Conservation (phyloP, 2,888 invertebrate species). For the Hybos culiciformis region DNA sequence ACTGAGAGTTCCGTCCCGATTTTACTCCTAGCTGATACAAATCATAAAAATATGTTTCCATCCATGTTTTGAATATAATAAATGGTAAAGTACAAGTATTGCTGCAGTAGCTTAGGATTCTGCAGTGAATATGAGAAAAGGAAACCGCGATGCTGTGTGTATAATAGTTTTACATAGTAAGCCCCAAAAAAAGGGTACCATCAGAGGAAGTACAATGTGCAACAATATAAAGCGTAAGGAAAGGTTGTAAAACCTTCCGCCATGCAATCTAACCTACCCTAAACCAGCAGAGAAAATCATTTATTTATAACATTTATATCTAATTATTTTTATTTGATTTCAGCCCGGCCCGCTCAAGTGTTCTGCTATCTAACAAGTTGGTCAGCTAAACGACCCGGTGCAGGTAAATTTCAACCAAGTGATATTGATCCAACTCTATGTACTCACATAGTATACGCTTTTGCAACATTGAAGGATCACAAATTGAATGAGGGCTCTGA, state of each 20-base stretch:
- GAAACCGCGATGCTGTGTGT: too few relatives aligned
- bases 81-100: too few relatives aligned
- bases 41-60: too few relatives aligned
- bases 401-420: slow-evolving; percentile 78
- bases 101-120: too few relatives aligned
- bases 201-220: background rate
- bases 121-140: too few relatives aligned
- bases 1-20: too few relatives aligned
- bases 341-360: slow-evolving; percentile 73
- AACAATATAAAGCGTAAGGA: background rate
- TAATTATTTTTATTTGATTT: slow-evolving; percentile 13
- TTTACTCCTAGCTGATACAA: too few relatives aligned
- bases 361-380: slow-evolving; percentile 95
- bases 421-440: slow-evolving; percentile 80
- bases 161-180: too few relatives aligned
- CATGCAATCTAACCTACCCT: background rate
- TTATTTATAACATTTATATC: background rate
- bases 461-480: slow-evolving; percentile 79
- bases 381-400: slow-evolving; percentile 82
- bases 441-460: slow-evolving; percentile 90
- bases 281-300: background rate
- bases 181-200: too few relatives aligned
- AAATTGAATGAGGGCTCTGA: slow-evolving; percentile 65
- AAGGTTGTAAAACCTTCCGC: background rate
- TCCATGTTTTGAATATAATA: too few relatives aligned